phyloP scores from a whole-genome alignment of 2,888 invertebrate genomes.

The Dione vanillae region DNA sequence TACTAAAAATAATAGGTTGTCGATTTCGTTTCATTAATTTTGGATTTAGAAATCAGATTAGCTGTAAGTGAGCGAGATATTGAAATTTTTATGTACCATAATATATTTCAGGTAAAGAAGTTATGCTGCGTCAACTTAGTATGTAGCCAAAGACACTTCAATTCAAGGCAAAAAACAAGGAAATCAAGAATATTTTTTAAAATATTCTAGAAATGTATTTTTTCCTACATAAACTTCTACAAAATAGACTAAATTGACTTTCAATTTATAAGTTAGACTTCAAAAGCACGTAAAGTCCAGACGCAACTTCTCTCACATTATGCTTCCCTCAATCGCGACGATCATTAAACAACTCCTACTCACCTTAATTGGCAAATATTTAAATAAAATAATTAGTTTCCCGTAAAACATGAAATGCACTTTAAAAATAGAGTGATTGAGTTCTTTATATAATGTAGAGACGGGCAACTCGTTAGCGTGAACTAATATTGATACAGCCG shows the following conservation, averaged over 20 bases:
- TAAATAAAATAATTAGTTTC: slow-evolving; percentile 67
- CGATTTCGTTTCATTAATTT: no score
- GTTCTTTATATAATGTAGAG: slow-evolving; percentile 35
- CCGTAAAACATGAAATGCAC: slow-evolving; percentile 42
- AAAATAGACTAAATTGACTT: neutral
- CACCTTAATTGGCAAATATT: slow-evolving; percentile 71
- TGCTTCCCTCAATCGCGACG: slow-evolving; percentile 48
- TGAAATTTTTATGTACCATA: no score
- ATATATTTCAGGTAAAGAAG: no score
- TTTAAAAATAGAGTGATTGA: slow-evolving; percentile 39
- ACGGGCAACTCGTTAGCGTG: slow-evolving; percentile 68
- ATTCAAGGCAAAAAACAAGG: no score
- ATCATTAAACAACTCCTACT: slow-evolving; percentile 55
- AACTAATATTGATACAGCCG: slow-evolving; percentile 70
- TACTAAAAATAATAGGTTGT: no score
- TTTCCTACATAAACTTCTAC: no score
- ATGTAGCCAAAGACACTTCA: no score
- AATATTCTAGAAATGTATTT: no score
- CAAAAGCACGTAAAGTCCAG: neutral
- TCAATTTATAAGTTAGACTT: neutral
- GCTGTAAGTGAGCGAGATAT: no score
- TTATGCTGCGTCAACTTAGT: no score
- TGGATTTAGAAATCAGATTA: no score
- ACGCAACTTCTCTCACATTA: neutral
- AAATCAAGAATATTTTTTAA: no score